Conservation (phyloP, 2,888 invertebrate genomes). For the Thera obeliscata region DNA sequence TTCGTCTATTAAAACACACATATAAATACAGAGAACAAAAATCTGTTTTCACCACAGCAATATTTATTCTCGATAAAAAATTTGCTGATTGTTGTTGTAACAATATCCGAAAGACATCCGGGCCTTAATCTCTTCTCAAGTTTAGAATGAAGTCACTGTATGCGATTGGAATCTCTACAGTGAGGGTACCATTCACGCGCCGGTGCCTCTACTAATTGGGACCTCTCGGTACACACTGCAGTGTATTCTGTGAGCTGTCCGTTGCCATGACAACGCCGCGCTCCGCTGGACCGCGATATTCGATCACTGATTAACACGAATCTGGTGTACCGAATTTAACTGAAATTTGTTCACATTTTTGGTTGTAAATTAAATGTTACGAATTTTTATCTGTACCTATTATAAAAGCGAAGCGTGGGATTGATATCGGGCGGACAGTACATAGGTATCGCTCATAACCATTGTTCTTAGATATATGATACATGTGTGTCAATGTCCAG, state of each 20-base stretch:
- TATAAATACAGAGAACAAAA: too few relatives aligned
- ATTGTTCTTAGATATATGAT: too few relatives aligned
- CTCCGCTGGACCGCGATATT: constrained; percentile 37
- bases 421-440: too few relatives aligned
- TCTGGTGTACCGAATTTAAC: constrained; percentile 13
- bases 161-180: background rate
- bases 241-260: constrained; percentile 23
- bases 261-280: constrained; percentile 41
- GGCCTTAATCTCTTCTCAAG: background rate
- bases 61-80: too few relatives aligned
- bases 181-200: constrained; percentile 21
- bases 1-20: background rate
- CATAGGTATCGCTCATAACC: too few relatives aligned
- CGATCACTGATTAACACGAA: constrained; percentile 30
- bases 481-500: too few relatives aligned
- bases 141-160: background rate
- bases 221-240: constrained; percentile 4
- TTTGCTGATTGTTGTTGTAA: too few relatives aligned
- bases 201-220: constrained; percentile 48
- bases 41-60: too few relatives aligned
- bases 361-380: background rate
- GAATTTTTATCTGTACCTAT: too few relatives aligned
- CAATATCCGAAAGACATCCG: background rate
- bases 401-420: too few relatives aligned
- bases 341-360: constrained; percentile 14